Percentiles rank a stretch among this genome's conserved stretches.
These are phyloP conservation scores for Oscheius sp. DNA, from an alignment of 1,140 invertebrate species.

Conservation along the genomic window DNA sequence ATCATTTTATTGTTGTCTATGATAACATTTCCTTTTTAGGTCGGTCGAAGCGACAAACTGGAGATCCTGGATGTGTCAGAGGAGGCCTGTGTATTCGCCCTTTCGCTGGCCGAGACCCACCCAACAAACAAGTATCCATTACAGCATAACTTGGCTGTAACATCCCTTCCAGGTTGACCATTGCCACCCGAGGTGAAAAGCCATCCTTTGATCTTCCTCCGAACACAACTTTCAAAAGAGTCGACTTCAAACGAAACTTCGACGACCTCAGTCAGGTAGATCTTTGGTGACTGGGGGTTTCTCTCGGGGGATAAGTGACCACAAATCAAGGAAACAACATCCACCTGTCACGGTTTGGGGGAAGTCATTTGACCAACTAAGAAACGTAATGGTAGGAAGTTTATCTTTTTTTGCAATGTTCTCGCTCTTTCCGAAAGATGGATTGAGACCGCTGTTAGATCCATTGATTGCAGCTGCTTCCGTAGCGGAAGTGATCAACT, in stretches of 20 bases:
- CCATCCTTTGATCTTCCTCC: constrained; percentile 21
- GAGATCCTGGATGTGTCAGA: constrained; percentile 34
- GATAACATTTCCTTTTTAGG: background rate
- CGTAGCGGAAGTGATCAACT: too few relatives aligned
- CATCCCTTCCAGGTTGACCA: constrained; percentile 23
- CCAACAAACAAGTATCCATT: constrained; percentile 30
- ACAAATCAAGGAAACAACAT: too few relatives aligned
- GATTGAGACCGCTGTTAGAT: too few relatives aligned
- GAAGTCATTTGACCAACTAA: too few relatives aligned
- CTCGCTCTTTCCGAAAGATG: too few relatives aligned
- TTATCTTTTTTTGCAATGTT: too few relatives aligned
- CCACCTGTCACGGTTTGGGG: too few relatives aligned
- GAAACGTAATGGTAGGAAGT: too few relatives aligned
- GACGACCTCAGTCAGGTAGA: constrained; percentile 15
- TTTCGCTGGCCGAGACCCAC: constrained; percentile 32
- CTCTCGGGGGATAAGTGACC: too few relatives aligned
- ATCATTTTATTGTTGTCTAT: too few relatives aligned
- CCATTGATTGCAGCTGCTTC: too few relatives aligned
- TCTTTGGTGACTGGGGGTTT: too few relatives aligned
- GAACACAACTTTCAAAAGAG: constrained; percentile 27
- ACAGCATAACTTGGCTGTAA: background rate
- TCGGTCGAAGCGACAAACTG: constrained; percentile 14
- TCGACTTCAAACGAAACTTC: constrained; percentile 18
- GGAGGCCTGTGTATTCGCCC: constrained; percentile 31
- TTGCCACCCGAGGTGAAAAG: constrained; percentile 1